Percentiles rank a stretch among this genome's conserved stretches.
These are phyloP conservation scores for Perccottus glenii DNA, from an alignment of 2,113 vertebrate species.

Conservation along the genomic window DNA sequence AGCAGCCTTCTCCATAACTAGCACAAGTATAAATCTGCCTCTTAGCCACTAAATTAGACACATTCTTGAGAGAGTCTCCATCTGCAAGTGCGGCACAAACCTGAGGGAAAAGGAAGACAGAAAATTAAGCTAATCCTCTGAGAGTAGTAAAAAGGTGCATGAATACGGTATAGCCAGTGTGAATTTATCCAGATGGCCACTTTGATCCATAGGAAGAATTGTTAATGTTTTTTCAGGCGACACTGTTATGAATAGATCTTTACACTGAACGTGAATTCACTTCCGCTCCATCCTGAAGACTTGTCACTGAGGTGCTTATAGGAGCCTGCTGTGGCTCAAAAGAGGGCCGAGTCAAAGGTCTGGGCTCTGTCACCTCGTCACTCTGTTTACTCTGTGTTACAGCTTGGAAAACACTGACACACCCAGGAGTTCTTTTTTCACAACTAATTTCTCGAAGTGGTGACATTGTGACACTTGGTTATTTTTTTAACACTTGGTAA, in stretches of 20 bases:
- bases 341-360: conserved; percentile 61
- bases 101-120: conserved; percentile 53
- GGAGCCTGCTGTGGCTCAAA: conserved; percentile 62
- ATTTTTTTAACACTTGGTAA: conserved; percentile 57
- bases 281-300: conserved; percentile 44
- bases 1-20: conserved; percentile 85
- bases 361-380: conserved; percentile 65
- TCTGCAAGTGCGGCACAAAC: conserved; percentile 68
- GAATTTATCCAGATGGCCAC: conserved; percentile 68
- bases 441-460: conserved; percentile 55
- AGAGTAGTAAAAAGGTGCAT: conserved; percentile 62
- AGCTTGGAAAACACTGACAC: conserved; percentile 55
- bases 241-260: conserved; percentile 66
- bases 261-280: conserved; percentile 56
- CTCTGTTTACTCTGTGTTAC: conserved; percentile 69
- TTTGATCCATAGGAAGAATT: conserved; percentile 53
- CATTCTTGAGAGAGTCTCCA: conserved; percentile 67
- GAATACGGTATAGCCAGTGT: conserved; percentile 53
- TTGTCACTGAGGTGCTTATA: conserved; percentile 62
- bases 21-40: conserved; percentile 86
- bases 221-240: conserved; percentile 56
- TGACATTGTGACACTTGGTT: conserved; percentile 50
- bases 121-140: conserved; percentile 66
- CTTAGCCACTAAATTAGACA: conserved; percentile 86
- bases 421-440: conserved; percentile 5